Evolutionary conservation across 2,888 invertebrate genomes (phyloP).

Genomic region (Drosophila birchii): DNA sequence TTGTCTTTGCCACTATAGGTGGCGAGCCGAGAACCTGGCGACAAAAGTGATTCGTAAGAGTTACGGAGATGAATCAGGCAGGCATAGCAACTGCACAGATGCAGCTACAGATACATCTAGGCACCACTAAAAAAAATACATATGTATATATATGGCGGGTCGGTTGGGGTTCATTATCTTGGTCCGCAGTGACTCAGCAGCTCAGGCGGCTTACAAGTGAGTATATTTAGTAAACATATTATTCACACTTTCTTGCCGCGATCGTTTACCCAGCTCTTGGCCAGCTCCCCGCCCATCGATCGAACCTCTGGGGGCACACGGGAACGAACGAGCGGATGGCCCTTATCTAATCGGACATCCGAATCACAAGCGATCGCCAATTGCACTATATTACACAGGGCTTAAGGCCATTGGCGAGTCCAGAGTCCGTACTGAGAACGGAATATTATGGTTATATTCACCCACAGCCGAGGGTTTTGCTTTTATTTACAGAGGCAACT

Average conservation of each 20-base stretch:
- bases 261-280: not conserved
- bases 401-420: slow-evolving; percentile 1
- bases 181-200: slow-evolving; percentile 57
- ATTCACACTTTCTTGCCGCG: slow-evolving; percentile 64
- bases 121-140: slow-evolving; percentile 24
- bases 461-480: slow-evolving; percentile 59
- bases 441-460: slow-evolving; percentile 52
- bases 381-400: slow-evolving; percentile 11
- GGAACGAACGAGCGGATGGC: not conserved
- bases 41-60: slow-evolving; percentile 1
- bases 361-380: not conserved
- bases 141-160: slow-evolving; percentile 3
- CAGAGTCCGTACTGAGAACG: not conserved
- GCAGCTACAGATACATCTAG: slow-evolving; percentile 29
- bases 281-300: not conserved
- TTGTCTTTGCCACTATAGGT: slow-evolving; percentile 47
- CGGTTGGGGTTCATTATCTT: slow-evolving; percentile 52
- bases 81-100: slow-evolving; percentile 16
- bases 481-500: slow-evolving; percentile 71
- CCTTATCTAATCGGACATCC: slow-evolving; percentile 54
- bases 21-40: slow-evolving; percentile 1
- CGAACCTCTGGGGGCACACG: not conserved
- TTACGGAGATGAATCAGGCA: slow-evolving; percentile 25
- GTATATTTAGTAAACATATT: slow-evolving; percentile 55
- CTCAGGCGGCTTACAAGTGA: slow-evolving; percentile 11